Evolutionary conservation across 2,113 vertebrate genomes (phyloP).

Genomic region (Laticauda colubrina): DNA sequence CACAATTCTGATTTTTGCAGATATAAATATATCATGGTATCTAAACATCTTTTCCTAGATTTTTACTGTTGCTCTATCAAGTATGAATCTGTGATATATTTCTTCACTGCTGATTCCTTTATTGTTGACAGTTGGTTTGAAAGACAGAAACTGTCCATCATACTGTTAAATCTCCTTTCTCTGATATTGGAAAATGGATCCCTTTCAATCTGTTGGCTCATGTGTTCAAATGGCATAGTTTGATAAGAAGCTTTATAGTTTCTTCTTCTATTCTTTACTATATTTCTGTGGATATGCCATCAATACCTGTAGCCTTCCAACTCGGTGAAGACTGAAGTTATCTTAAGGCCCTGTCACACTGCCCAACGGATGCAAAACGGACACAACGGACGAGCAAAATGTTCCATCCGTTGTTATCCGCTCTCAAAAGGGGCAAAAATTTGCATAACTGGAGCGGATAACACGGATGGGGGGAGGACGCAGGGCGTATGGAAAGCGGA

Average conservation of each 20-base stretch:
- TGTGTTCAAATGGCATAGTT: neutral
- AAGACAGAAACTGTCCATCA: neutral
- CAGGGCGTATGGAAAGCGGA: no score
- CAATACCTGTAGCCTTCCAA: neutral
- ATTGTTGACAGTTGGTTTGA: neutral
- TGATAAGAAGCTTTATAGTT: neutral
- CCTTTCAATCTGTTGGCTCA: neutral
- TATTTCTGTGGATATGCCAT: neutral
- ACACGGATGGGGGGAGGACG: no score
- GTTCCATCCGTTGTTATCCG: no score
- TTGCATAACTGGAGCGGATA: no score
- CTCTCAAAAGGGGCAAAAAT: no score
- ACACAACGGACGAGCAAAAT: no score
- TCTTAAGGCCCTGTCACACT: no score
- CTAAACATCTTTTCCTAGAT: neutral
- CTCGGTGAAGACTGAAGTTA: neutral
- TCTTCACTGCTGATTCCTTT: neutral
- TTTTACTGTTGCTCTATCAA: neutral
- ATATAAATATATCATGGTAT: neutral
- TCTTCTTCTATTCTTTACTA: neutral
- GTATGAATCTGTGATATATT: neutral
- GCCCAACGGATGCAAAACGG: no score
- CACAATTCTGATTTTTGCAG: neutral
- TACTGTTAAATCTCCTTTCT: neutral
- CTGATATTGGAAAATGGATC: neutral